A percentile compares a stretch with the other conserved stretches of the same genome.
Conservation (phyloP, 2,797 vertebrate genomes). For the Eulemur albifrons region DNA sequence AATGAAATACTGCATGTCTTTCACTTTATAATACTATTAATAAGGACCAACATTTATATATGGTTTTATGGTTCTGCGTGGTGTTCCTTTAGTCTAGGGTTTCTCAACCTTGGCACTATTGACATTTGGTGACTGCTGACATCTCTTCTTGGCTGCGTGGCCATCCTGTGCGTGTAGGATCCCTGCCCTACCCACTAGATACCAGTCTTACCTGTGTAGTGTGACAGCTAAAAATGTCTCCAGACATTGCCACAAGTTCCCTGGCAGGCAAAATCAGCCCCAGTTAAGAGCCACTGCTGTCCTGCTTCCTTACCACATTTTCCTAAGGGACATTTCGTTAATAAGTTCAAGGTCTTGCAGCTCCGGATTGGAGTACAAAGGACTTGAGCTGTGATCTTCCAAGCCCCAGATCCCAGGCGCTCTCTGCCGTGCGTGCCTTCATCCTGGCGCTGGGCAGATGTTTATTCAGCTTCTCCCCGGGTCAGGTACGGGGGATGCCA, state of each 20-base stretch:
- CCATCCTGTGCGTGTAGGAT: neutral
- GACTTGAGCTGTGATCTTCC: neutral
- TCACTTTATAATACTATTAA: too few species aligned
- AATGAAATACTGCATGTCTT: neutral
- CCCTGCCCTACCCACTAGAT: neutral
- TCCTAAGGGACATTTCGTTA: accelerated
- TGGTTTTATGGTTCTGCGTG: neutral
- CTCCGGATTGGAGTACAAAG: neutral
- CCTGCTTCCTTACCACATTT: neutral
- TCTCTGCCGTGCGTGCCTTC: neutral
- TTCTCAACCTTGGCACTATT: neutral
- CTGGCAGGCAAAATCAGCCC: neutral
- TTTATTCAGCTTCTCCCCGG: neutral
- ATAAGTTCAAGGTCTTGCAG: neutral
- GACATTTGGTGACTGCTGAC: neutral
- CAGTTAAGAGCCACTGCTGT: neutral
- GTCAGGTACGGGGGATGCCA: too few species aligned
- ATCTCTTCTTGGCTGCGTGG: neutral
- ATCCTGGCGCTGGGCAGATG: neutral
- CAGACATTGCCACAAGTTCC: neutral
- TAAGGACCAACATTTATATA: accelerated
- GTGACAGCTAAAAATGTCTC: neutral
- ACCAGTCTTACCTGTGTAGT: neutral
- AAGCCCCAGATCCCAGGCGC: neutral
- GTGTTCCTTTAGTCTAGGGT: neutral